Evolutionary conservation across 2,113 vertebrate genomes (phyloP), one percentile per base, ranked within the genome.

Genomic region (Echinops telfairi): DNA sequence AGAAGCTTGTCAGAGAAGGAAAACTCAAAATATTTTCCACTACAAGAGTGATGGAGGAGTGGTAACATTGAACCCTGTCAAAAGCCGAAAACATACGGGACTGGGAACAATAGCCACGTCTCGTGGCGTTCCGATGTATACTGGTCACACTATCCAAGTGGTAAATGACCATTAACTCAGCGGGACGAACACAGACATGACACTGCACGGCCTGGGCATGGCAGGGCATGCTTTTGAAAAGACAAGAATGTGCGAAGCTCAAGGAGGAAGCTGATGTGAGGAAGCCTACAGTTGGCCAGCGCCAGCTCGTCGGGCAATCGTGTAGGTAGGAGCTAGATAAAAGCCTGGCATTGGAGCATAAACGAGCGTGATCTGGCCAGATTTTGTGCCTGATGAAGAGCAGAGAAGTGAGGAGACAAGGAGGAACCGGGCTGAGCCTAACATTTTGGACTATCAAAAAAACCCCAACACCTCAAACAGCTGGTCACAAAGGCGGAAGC

Each of bases 381-480:
- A 94, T 96, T 96, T 95, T 94, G 90, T 36, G 14, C 12, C 94
- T 96, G 90, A 97, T 97, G 95, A 95, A 84, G 77, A 25, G 83
- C 58, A 40, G 57, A 82, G 83, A 53, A 33, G 66, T 66, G n/a
- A 90, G 70, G 33, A 77, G 60, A 79, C 78, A 66, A 78, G 79
- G 31, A 92, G 90, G 87, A 89, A 85, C 86, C 87, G 93, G 95
- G 80, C 19, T 3, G 38, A 64, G 29, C 77, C 86, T 92, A 95
- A 86, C 89, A 84, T 90, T 89, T 90, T 75, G 90, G 77, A 16
- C 79, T 36, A 8, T 60, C 36, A 66, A 89, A 94, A 78, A 79
- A 66, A 86, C n/a, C n/a, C n/a, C n/a, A n/a, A n/a, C n/a, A n/a
- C 47, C 31, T 93, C 88, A 47, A 70, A 91, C 70, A 81, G 73